Conservation (phyloP, 1,140 invertebrate species). For the Thereuonema tuberculata region DNA sequence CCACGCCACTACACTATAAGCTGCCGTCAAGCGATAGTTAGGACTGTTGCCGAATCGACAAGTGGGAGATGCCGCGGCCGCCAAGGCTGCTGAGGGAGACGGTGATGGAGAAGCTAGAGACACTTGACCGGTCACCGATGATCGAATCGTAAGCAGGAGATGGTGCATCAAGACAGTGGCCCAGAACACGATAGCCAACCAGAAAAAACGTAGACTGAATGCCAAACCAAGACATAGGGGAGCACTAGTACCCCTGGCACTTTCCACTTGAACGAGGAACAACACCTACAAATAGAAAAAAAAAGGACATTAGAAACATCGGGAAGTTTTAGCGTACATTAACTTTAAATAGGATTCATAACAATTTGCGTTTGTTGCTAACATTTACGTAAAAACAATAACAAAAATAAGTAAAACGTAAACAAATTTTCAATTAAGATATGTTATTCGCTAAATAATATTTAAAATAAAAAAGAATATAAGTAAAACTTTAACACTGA, state of each 20-base stretch:
- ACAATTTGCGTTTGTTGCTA: too few relatives aligned
- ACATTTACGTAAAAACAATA: too few relatives aligned
- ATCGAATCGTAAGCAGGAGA: slow-evolving; percentile 20
- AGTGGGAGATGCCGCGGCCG: neutral
- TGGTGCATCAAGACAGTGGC: slow-evolving; percentile 44
- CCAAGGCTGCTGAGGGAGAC: neutral
- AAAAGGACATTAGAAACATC: too few relatives aligned
- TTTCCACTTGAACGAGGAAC: slow-evolving; percentile 3
- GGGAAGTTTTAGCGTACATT: too few relatives aligned
- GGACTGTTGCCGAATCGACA: neutral
- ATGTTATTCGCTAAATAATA: too few relatives aligned
- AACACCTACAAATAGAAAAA: neutral
- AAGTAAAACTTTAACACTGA: too few relatives aligned
- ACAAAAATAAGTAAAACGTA: too few relatives aligned
- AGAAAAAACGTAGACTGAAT: slow-evolving; percentile 44
- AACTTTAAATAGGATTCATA: too few relatives aligned
- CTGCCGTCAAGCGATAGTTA: too few relatives aligned
- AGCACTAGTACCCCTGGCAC: slow-evolving; percentile 12
- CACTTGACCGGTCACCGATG: neutral
- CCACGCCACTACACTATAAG: neutral
- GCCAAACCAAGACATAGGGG: slow-evolving; percentile 46
- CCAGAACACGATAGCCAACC: slow-evolving; percentile 46
- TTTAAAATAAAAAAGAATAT: too few relatives aligned
- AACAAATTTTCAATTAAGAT: too few relatives aligned
- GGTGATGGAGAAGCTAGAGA: neutral